Evolutionary conservation across 2,113 vertebrate genomes (phyloP).

Genomic region (Beaufortia kweichowensis): DNA sequence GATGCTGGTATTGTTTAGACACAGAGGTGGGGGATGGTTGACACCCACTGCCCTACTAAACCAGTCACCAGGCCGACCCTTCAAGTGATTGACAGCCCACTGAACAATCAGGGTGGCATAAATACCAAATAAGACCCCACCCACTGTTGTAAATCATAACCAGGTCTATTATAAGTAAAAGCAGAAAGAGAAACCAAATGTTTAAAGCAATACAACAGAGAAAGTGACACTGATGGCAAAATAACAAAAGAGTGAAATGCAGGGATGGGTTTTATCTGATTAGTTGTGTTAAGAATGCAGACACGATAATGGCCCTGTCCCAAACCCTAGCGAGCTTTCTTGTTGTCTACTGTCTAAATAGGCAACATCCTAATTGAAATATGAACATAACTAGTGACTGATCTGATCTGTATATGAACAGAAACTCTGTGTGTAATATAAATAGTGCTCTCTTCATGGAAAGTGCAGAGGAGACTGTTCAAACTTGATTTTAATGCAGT

Average conservation of each 20-base stretch:
- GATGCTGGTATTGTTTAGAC: conserved; percentile 36
- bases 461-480: too few relatives aligned
- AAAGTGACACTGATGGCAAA: background rate
- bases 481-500: too few relatives aligned
- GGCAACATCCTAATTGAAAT: background rate
- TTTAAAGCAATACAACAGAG: background rate
- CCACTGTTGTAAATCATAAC: conserved; percentile 20
- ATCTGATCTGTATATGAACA: background rate
- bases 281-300: background rate
- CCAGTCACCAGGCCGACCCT: conserved; percentile 32
- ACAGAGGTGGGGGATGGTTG: conserved; percentile 17
- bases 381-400: background rate
- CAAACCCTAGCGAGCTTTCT: background rate
- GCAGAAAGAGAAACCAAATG: conserved; percentile 8
- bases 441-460: too few relatives aligned
- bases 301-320: background rate
- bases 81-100: background rate
- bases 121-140: background rate
- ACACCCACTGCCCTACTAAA: conserved; percentile 44
- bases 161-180: background rate
- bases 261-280: background rate
- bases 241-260: background rate
- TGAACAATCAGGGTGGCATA: conserved; percentile 36
- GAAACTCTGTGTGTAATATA: background rate
- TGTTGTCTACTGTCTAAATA: background rate